Percentiles rank a stretch among this genome's conserved stretches.
These are phyloP conservation scores for Megaceryle alcyon DNA, from an alignment of 2,797 vertebrate genomes.

Conservation along the genomic window DNA sequence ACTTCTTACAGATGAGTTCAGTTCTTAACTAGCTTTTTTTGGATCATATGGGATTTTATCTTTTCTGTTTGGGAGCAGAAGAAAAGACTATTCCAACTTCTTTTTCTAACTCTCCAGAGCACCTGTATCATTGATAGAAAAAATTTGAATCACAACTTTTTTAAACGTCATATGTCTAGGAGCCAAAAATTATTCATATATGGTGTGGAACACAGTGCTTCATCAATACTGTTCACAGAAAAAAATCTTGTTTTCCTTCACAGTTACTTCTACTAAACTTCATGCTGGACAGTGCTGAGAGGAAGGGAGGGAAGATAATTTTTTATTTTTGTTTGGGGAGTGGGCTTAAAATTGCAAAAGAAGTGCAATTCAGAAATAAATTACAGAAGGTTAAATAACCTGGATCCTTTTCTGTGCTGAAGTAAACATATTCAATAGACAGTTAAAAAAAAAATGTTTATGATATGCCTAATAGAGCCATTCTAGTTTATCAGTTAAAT, in stretches of 20 bases:
- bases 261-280: neutral
- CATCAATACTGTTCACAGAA: neutral
- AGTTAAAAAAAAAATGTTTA: conserved; percentile 39
- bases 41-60: neutral
- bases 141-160: neutral
- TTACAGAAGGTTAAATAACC: conserved; percentile 8
- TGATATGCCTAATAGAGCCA: conserved; percentile 41
- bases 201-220: neutral
- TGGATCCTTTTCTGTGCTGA: neutral
- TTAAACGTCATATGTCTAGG: neutral
- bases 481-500: conserved; percentile 62
- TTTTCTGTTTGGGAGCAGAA: neutral
- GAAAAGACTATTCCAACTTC: neutral
- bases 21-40: neutral
- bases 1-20: neutral
- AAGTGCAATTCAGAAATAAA: neutral
- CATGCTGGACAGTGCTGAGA: neutral
- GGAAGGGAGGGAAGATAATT: neutral
- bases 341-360: neutral
- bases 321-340: neutral
- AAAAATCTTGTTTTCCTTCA: neutral
- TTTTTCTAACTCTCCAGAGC: neutral
- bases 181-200: neutral
- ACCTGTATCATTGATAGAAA: neutral
- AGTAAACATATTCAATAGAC: neutral